phyloP scores from a whole-genome alignment of 2,797 vertebrate species.

The Chelonia mydas region DNA sequence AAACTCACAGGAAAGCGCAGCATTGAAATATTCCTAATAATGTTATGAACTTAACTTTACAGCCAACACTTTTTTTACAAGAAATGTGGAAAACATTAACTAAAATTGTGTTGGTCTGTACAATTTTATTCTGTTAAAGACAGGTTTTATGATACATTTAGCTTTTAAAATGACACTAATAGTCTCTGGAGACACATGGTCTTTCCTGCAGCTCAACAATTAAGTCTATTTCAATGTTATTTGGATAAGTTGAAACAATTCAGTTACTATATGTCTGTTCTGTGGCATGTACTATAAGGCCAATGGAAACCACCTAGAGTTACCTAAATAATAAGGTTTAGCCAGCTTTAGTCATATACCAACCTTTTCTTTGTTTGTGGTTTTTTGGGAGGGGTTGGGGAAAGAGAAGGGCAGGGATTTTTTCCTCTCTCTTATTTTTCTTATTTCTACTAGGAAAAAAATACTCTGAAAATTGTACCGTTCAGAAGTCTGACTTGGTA shows the following conservation, averaged over 20 bases:
- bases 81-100: constrained; percentile 88
- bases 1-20: constrained; percentile 28
- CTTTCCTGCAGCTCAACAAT: constrained; percentile 85
- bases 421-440: constrained; percentile 62
- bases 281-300: constrained; percentile 71
- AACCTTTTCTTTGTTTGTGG: constrained; percentile 33
- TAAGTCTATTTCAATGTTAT: constrained; percentile 87
- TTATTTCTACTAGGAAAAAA: constrained; percentile 51
- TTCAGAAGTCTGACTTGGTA: constrained; percentile 68
- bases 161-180: constrained; percentile 88
- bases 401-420: constrained; percentile 50
- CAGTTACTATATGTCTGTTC: constrained; percentile 84
- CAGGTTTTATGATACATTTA: constrained; percentile 88
- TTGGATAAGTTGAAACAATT: constrained; percentile 86
- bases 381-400: neutral
- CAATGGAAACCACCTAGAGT: constrained; percentile 70
- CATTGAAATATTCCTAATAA: constrained; percentile 57
- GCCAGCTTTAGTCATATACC: constrained; percentile 72
- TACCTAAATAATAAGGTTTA: constrained; percentile 77
- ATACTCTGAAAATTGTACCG: constrained; percentile 43
- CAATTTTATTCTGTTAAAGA: constrained; percentile 86
- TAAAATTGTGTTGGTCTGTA: constrained; percentile 87
- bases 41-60: constrained; percentile 52
- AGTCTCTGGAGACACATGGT: constrained; percentile 82
- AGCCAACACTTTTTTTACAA: constrained; percentile 62